Evolutionary conservation across 2,113 vertebrate species (phyloP).

Genomic region (Heptranchias perlo): DNA sequence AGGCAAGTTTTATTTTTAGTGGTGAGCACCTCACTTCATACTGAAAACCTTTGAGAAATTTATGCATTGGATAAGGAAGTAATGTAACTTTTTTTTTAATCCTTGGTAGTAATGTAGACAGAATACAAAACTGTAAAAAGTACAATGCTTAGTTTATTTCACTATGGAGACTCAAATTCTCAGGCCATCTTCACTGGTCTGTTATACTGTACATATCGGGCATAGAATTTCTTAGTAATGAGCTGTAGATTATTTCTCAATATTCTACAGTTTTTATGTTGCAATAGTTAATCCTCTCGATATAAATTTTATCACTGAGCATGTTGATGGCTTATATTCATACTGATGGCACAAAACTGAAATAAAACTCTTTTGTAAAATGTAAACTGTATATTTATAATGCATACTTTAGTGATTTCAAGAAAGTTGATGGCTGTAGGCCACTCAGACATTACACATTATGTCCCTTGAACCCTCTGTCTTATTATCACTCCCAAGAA

Average conservation of each 20-base stretch:
- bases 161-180: neutral
- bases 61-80: neutral
- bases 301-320: neutral
- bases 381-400: neutral
- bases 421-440: neutral
- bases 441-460: neutral
- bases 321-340: neutral
- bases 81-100: neutral
- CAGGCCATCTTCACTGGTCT: neutral
- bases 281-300: neutral
- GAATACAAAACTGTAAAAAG: neutral
- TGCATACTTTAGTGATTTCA: neutral
- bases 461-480: neutral
- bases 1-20: too few relatives aligned
- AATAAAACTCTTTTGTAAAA: neutral
- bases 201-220: neutral
- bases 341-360: neutral
- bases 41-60: neutral
- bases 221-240: neutral
- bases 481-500: neutral
- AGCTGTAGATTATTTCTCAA: neutral
- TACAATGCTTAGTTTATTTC: neutral
- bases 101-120: neutral
- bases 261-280: neutral
- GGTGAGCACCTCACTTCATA: too few relatives aligned